Conservation (phyloP, 2,797 vertebrate genomes). For the Ctenochaetus hawaiiensis region DNA sequence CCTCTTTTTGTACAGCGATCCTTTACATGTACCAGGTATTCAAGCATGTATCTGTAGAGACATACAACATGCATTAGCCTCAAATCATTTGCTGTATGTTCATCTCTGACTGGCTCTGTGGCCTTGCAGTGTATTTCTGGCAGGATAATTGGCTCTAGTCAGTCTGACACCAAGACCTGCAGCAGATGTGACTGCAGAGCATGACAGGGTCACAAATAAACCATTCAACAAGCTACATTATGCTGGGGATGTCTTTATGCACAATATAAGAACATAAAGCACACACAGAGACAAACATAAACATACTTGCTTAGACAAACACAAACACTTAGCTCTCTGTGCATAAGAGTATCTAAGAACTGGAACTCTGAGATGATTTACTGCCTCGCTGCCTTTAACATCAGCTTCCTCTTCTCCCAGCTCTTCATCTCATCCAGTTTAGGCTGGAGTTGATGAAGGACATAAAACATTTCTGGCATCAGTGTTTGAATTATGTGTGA, state of each 20-base stretch:
- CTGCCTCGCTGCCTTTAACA: slow-evolving; percentile 61
- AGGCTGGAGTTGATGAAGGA: slow-evolving; percentile 40
- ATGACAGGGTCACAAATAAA: slow-evolving; percentile 22
- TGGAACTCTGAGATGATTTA: slow-evolving; percentile 62
- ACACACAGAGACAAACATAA: slow-evolving; percentile 8
- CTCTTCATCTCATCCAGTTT: slow-evolving; percentile 43
- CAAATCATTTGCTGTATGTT: slow-evolving; percentile 28
- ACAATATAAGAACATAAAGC: slow-evolving; percentile 8
- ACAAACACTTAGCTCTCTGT: slow-evolving; percentile 22
- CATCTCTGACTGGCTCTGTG: slow-evolving; percentile 3
- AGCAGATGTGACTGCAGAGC: slow-evolving; percentile 38
- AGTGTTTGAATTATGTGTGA: slow-evolving; percentile 51
- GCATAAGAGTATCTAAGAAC: slow-evolving; percentile 27
- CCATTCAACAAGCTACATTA: slow-evolving; percentile 24
- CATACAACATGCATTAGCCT: slow-evolving; percentile 21
- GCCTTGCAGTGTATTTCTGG: slow-evolving; percentile 12
- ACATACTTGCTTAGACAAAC: slow-evolving; percentile 3
- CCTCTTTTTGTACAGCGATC: neutral
- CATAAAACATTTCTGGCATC: slow-evolving; percentile 50
- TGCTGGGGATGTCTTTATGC: slow-evolving; percentile 7
- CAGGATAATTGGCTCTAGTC: slow-evolving; percentile 64
- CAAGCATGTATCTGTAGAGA: slow-evolving; percentile 3
- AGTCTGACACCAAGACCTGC: slow-evolving; percentile 61
- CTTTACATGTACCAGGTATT: slow-evolving; percentile 23
- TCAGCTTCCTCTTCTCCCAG: slow-evolving; percentile 40